A percentile compares a stretch with the other conserved stretches of the same genome.
Conservation (phyloP, 2,797 vertebrate genomes). For the Phrynocephalus forsythii region DNA sequence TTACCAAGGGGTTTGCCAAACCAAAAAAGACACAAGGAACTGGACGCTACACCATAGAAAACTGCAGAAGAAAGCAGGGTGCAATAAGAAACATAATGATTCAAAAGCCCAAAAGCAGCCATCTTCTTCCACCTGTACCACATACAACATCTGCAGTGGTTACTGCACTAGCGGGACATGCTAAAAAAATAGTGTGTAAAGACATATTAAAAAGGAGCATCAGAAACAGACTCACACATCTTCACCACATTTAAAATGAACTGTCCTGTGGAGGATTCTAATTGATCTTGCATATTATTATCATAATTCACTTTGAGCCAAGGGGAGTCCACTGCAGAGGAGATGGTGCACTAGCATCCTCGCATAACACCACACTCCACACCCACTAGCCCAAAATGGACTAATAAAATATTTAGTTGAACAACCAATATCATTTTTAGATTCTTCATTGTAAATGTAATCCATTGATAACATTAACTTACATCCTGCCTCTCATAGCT, state of each 20-base stretch:
- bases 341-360: too few species aligned
- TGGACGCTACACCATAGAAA: background rate
- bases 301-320: background rate
- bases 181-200: background rate
- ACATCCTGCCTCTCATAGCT: constrained; percentile 95
- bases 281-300: background rate
- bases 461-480: constrained; percentile 71
- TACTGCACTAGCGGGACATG: background rate
- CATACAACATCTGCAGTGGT: background rate
- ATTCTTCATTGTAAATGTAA: constrained; percentile 17
- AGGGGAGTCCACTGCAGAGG: background rate
- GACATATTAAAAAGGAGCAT: background rate
- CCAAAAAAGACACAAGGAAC: background rate
- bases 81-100: background rate
- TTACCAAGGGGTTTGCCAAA: background rate
- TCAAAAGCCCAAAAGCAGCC: background rate
- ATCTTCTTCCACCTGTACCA: background rate
- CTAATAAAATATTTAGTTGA: background rate
- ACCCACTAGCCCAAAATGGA: background rate
- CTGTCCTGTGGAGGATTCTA: background rate
- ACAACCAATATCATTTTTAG: background rate
- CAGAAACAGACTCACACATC: background rate
- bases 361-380: too few species aligned
- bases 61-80: too few species aligned
- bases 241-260: background rate